These are phyloP conservation scores for Tauraco erythrolophus DNA, from an alignment of 2,113 vertebrate genomes.

Conservation along the genomic window DNA sequence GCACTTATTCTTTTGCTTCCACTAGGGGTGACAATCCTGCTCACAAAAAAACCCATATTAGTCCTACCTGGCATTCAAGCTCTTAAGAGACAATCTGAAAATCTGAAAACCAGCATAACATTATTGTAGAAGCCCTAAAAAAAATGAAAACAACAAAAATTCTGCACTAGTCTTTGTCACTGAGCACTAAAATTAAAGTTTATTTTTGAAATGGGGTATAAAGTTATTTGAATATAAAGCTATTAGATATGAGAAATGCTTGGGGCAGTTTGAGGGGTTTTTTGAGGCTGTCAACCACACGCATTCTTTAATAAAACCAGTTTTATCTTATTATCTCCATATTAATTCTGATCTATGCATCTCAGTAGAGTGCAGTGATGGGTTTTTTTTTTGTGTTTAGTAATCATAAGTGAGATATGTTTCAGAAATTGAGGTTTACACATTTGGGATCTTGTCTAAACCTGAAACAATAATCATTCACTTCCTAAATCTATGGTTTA, in stretches of 20 bases:
- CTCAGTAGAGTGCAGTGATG: background rate
- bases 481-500: background rate
- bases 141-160: background rate
- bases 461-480: background rate
- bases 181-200: background rate
- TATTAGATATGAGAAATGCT: background rate
- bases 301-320: background rate
- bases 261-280: accelerated
- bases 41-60: background rate
- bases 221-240: background rate
- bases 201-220: background rate
- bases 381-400: background rate
- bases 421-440: background rate
- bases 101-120: background rate
- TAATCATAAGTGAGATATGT: background rate
- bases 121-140: background rate
- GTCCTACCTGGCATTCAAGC: background rate
- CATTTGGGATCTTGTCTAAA: background rate
- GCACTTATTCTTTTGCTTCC: background rate
- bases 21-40: background rate
- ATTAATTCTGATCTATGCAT: background rate
- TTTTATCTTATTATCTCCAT: background rate
- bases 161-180: background rate
- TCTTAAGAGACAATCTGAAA: background rate
- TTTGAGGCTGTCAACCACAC: background rate